Conservation (phyloP, 2,888 invertebrate genomes). For the Sthenelais limicola region DNA sequence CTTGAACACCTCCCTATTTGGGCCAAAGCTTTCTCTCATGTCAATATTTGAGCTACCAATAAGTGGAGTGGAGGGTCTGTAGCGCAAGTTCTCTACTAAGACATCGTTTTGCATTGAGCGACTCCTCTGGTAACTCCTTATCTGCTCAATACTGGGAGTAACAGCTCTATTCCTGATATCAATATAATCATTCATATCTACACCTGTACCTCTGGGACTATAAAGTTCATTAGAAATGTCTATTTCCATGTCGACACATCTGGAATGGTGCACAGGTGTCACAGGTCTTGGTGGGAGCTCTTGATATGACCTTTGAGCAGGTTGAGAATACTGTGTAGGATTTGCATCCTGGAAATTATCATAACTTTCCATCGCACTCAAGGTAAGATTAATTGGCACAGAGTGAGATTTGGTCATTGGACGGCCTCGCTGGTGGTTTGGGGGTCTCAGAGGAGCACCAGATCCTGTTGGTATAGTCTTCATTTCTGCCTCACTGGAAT, state of each 20-base stretch:
- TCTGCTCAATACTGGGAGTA: slow-evolving; percentile 9
- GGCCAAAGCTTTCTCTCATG: background rate
- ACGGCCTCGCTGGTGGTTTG: too few species aligned
- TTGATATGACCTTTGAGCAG: too few species aligned
- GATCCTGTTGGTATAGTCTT: too few species aligned
- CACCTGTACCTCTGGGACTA: background rate
- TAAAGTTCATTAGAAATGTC: background rate
- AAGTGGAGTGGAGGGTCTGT: slow-evolving; percentile 10
- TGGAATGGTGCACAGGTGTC: background rate
- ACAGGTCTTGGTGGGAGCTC: background rate
- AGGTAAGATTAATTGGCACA: background rate
- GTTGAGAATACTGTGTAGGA: too few species aligned
- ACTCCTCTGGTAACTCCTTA: background rate
- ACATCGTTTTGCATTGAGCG: background rate
- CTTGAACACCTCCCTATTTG: background rate
- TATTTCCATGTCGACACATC: background rate
- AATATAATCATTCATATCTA: background rate
- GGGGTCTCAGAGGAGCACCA: too few species aligned
- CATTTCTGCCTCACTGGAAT: background rate
- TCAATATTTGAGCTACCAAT: background rate
- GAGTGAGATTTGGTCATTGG: background rate
- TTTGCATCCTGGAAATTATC: background rate
- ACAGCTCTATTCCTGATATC: background rate
- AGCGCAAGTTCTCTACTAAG: slow-evolving; percentile 2
- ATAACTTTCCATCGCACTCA: background rate